Conservation (phyloP, 92 coral and sea anemone genomes). For the Umimayanthus chanpuru region DNA sequence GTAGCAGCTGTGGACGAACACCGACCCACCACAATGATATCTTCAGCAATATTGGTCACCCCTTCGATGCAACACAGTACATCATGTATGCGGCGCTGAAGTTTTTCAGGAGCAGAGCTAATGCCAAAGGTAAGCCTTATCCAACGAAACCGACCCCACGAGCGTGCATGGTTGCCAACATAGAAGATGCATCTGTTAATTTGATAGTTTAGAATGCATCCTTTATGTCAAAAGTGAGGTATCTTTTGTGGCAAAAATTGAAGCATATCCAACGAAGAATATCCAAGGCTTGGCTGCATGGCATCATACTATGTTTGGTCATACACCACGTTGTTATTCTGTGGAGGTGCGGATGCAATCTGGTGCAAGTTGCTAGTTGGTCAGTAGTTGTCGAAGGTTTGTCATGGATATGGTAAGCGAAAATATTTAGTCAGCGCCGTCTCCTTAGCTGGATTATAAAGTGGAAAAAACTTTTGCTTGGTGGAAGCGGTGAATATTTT, state of each 20-base stretch:
- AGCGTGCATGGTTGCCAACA: slow-evolving; percentile 66
- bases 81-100: slow-evolving; percentile 63
- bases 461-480: slow-evolving; percentile 61
- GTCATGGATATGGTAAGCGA: too few relatives aligned
- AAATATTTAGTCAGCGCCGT: too few relatives aligned
- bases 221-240: slow-evolving; percentile 53
- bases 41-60: slow-evolving; percentile 61
- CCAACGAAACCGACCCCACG: slow-evolving; percentile 71
- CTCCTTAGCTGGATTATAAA: too few relatives aligned
- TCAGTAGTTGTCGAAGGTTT: too few relatives aligned
- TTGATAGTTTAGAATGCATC: slow-evolving; percentile 58
- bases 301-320: too few relatives aligned
- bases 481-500: slow-evolving; percentile 60
- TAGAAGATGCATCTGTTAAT: slow-evolving; percentile 46
- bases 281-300: too few relatives aligned
- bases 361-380: too few relatives aligned
- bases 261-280: too few relatives aligned
- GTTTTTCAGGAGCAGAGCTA: slow-evolving; percentile 60
- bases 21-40: slow-evolving; percentile 53
- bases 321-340: too few relatives aligned
- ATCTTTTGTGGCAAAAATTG: too few relatives aligned
- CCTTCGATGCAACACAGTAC: slow-evolving; percentile 58
- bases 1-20: slow-evolving; percentile 34
- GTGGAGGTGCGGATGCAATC: too few relatives aligned
- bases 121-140: slow-evolving; percentile 64